Evolutionary conservation across 2,888 invertebrate genomes (phyloP), one percentile per base, ranked within the genome.

Genomic region (Macrosoma leucophasiata): DNA sequence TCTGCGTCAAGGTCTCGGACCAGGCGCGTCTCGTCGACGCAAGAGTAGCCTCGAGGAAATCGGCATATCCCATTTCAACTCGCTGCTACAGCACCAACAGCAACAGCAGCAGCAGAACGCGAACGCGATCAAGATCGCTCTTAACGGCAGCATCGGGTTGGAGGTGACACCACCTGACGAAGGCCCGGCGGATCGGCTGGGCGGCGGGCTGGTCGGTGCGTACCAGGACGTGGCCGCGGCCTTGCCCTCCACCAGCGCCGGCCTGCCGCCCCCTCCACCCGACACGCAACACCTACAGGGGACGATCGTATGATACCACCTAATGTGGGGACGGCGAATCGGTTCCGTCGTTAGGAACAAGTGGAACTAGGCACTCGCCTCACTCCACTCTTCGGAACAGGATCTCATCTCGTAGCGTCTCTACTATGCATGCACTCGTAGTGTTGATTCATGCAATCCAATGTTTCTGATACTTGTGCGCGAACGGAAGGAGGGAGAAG

Each of bases 281-380:
- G 90, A 91, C 60, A 88, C 92, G 10, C 92, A 92, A 65, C 91
- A 92, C 62, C 82, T 94, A 43, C 94, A 94, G 77, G 95, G 95
- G 52, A 95, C 95, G 65, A 94, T 95, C 79, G 95, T 95, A 93
- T 95, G 94, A 95, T 94, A 94, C 88, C 91, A 94, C 89, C 91
- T 93, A 45, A 93, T 94, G 93, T 93, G 94, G 93, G 93, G 94
- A 88, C 92, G 93, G 79, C 89, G 93, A 86, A 87, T 91, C 77
- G 90, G 92, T 86, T 91, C 92, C 76, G 89, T 91, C 52, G 79
- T 88, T 58, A 88, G 90, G 70, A 92, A 90, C 65, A 90, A 88
- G 73, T 89, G 90, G 89, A 87, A 87, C 66, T 91, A 88, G 48
- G 49, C 22, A 39, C 22, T 43, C 23, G 21, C 40, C 42, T 35